Percentiles rank a stretch among this genome's conserved stretches.
These are phyloP conservation scores for Blastomussa wellsi DNA, from an alignment of 92 coral and sea anemone species.

Conservation along the genomic window DNA sequence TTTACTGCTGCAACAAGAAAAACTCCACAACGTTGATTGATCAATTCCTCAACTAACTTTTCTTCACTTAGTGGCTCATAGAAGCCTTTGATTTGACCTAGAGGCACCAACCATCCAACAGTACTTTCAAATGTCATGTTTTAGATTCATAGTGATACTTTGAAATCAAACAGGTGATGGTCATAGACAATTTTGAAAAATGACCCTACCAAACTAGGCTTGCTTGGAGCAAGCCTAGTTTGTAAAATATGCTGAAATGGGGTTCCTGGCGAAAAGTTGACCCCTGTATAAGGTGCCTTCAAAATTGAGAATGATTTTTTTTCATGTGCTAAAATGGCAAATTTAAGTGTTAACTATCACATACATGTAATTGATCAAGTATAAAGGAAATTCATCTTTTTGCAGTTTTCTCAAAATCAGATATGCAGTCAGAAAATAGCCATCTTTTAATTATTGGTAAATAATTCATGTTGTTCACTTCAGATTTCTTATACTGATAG, in stretches of 20 bases:
- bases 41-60: too few species aligned
- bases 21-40: too few species aligned
- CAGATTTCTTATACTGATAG: too few species aligned
- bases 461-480: too few species aligned
- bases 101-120: slow-evolving; percentile 52
- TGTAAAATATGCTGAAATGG: slow-evolving; percentile 11
- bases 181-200: slow-evolving; percentile 16
- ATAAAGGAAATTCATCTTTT: slow-evolving; percentile 21
- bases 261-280: slow-evolving; percentile 22
- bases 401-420: slow-evolving; percentile 30
- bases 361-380: slow-evolving; percentile 26
- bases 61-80: too few species aligned
- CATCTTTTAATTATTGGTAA: background rate
- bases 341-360: slow-evolving; percentile 13
- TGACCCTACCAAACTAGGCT: slow-evolving; percentile 26
- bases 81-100: slow-evolving; percentile 40
- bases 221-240: slow-evolving; percentile 7
- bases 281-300: slow-evolving; percentile 20
- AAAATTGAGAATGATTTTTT: slow-evolving; percentile 26
- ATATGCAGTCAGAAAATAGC: slow-evolving; percentile 29
- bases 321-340: slow-evolving; percentile 11
- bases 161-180: slow-evolving; percentile 24
- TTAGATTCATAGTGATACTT: slow-evolving; percentile 23
- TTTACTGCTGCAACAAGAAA: too few species aligned
- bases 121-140: slow-evolving; percentile 41